Percentiles rank a stretch among this genome's conserved stretches.
phyloP scores from a whole-genome alignment of 2,888 invertebrate species.

The Hypercompe scribonia region DNA sequence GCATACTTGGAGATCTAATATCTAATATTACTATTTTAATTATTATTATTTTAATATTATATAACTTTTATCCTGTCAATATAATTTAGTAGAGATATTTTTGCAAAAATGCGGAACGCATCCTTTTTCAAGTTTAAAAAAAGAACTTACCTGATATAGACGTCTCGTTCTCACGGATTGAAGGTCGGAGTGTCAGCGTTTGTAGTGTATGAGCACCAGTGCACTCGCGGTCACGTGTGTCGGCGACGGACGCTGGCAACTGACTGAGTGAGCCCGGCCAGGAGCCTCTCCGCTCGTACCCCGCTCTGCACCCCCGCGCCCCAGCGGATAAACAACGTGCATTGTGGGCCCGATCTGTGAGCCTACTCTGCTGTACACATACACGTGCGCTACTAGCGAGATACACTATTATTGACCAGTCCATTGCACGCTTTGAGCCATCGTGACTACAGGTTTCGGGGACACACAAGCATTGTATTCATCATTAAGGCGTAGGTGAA shows the following conservation, averaged over 20 bases:
- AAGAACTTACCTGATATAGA: slow-evolving; percentile 80
- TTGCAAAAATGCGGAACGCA: slow-evolving; percentile 30
- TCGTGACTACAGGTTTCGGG: neutral
- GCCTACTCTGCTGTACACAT: slow-evolving; percentile 69
- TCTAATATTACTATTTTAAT: slow-evolving; percentile 23
- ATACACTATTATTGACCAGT: slow-evolving; percentile 31
- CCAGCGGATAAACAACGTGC: slow-evolving; percentile 85
- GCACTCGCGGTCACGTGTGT: slow-evolving; percentile 75
- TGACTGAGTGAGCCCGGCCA: slow-evolving; percentile 82
- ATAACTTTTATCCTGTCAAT: slow-evolving; percentile 41
- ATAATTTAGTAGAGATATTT: slow-evolving; percentile 1
- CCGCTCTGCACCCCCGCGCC: slow-evolving; percentile 66
- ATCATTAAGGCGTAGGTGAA: slow-evolving; percentile 37
- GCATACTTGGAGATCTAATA: neutral
- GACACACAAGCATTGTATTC: slow-evolving; percentile 49
- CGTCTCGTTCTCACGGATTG: slow-evolving; percentile 83
- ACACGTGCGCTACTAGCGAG: slow-evolving; percentile 64
- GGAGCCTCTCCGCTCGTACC: slow-evolving; percentile 71
- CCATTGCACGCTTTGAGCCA: slow-evolving; percentile 47
- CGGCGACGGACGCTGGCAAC: slow-evolving; percentile 74
- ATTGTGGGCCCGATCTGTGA: slow-evolving; percentile 83
- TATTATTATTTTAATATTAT: slow-evolving; percentile 52
- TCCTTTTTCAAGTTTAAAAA: slow-evolving; percentile 55
- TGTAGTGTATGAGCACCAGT: slow-evolving; percentile 62
- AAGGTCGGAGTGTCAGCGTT: slow-evolving; percentile 80